Base-by-base conservation (phyloP, 1,140 invertebrate species). In the Idris sp. region DNA sequence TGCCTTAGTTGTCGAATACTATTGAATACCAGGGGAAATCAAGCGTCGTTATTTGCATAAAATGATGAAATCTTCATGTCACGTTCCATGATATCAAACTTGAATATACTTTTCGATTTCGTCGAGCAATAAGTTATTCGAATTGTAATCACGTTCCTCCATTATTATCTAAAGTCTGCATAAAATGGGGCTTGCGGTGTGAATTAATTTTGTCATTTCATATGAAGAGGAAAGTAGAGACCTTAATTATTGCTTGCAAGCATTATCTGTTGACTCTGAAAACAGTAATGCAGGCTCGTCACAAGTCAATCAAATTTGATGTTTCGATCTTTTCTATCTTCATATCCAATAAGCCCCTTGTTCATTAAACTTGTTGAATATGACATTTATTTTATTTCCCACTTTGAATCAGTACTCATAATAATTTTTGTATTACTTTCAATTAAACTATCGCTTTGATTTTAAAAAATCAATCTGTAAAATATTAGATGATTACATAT, bases 21-120 rank as follows among this genome's bases (percentile, higher is more conserved):
- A 46, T 56, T 61, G 51, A 87, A 86, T 76, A 86, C 84, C 83
- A 86, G 71, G 86, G 86, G 84, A 87, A 86, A 86, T 87, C 84
- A 87, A 86, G 77, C 81, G 76, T 83, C 51, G 85, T 85, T 87
- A 87, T 87, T 86, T 87, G 84, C 86, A 87, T 87, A 86, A 87
- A 87, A 86, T 87, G 85, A 87, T 87, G 79, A 81, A 78, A 81
- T 81, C 80, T 77, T 76, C 81, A 76, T 75, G 79, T 85, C 76
- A 83, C 79, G 76, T 85, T 83, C 79, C 72, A 51, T 59, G 36
- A 71, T 74, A 73, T 74, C 69, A 77, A 75, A 75, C 67, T 75
- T 53, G 56, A 74, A 74, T 74, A 71, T 74, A 71, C 71, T 77
- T 65, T 61, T 41, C 62, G 46, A 69, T 65, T 64, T 75, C 65